These are phyloP conservation scores for Siphamia tubifer DNA, from an alignment of 2,113 vertebrate species.

Conservation along the genomic window DNA sequence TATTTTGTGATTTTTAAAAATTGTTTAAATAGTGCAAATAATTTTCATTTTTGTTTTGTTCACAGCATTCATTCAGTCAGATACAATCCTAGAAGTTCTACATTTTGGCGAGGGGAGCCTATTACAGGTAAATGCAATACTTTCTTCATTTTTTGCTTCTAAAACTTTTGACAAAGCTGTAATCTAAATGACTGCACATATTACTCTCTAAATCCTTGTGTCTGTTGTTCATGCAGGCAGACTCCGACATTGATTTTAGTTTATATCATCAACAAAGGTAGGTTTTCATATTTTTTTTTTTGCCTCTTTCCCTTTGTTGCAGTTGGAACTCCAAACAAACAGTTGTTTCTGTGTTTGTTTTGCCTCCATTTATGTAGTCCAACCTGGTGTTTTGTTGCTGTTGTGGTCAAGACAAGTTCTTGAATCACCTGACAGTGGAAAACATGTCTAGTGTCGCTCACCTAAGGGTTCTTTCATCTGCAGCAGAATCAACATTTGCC, in stretches of 20 bases:
- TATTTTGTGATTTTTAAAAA: no score
- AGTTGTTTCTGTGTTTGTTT: not conserved
- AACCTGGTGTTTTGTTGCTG: not conserved
- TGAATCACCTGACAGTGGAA: not conserved
- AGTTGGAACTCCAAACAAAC: not conserved
- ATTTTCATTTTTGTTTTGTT: not conserved
- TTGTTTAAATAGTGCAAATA: no score
- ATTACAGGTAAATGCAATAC: slow-evolving; percentile 84
- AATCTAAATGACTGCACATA: not conserved
- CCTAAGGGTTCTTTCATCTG: not conserved
- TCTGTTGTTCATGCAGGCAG: slow-evolving; percentile 65
- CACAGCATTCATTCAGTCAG: slow-evolving; percentile 96
- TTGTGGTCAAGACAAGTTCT: not conserved
- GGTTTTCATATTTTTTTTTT: not conserved
- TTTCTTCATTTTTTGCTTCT: not conserved
- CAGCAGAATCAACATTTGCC: not conserved
- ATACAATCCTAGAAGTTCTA: slow-evolving; percentile 97
- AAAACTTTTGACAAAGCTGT: no score
- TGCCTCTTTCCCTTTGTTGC: not conserved
- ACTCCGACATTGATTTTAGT: slow-evolving; percentile 80
- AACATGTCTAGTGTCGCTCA: not conserved
- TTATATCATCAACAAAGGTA: slow-evolving; percentile 85
- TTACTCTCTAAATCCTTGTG: not conserved
- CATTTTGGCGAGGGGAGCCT: slow-evolving; percentile 95
- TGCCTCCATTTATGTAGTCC: not conserved